phyloP scores from a whole-genome alignment of 2,113 vertebrate species.

The Cynocephalus volans region DNA sequence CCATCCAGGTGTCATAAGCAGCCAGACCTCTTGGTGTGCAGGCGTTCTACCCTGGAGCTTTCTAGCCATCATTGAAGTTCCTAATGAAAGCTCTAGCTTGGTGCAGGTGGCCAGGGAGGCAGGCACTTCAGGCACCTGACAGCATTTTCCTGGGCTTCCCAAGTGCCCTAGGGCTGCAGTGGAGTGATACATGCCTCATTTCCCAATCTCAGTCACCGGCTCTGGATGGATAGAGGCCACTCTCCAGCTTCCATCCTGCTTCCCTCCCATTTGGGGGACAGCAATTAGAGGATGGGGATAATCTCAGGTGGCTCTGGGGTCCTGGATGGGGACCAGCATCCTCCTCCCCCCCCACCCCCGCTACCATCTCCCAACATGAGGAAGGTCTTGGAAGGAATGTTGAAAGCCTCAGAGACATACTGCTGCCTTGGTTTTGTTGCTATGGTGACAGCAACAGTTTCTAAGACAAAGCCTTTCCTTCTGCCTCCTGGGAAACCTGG shows the following conservation, averaged over 20 bases:
- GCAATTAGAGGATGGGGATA: not conserved
- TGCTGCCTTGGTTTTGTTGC: conserved; percentile 74
- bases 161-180: not conserved
- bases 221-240: not conserved
- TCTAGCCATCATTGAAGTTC: not conserved
- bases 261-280: not conserved
- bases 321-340: not conserved
- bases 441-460: conserved; percentile 80
- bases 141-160: not conserved
- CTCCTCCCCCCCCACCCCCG: not conserved
- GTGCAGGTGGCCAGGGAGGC: not conserved
- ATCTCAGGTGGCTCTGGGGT: not conserved
- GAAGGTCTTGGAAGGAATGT: conserved; percentile 63
- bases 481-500: conserved; percentile 72
- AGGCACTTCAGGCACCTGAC: not conserved
- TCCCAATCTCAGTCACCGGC: not conserved
- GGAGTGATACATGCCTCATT: not conserved
- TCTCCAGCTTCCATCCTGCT: not conserved
- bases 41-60: not conserved
- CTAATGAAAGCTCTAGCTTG: not conserved
- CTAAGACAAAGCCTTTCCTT: conserved; percentile 76
- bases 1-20: not conserved
- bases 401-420: conserved; percentile 65
- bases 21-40: not conserved
- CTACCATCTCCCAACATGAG: conserved; percentile 22